Evolutionary conservation across 1,140 invertebrate species (phyloP).

Genomic region (Drosophila guanche): DNA sequence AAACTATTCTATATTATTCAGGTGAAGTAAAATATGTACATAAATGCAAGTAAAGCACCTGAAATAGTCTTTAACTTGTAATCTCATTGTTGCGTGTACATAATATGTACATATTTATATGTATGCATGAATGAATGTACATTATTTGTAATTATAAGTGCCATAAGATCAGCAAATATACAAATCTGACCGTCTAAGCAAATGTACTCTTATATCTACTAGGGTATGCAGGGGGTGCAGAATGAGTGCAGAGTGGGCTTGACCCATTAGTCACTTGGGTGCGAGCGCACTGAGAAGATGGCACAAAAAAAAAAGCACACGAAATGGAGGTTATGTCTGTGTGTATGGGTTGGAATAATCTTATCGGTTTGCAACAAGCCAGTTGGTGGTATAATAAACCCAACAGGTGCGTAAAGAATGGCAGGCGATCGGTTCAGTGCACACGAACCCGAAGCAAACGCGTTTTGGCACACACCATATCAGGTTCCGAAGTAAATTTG

Average conservation of each 20-base stretch:
- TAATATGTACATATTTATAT: not conserved
- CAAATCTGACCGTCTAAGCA: constrained; percentile 47
- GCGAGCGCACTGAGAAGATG: constrained; percentile 41
- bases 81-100: constrained; percentile 72
- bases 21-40: not conserved
- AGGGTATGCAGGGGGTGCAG: not conserved
- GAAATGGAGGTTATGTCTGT: constrained; percentile 57
- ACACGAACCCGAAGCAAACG: constrained; percentile 36
- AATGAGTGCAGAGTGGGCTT: constrained; percentile 13
- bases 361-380: constrained; percentile 67
- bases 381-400: constrained; percentile 59
- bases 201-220: constrained; percentile 16
- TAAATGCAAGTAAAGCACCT: constrained; percentile 2
- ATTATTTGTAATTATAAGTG: constrained; percentile 48
- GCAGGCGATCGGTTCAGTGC: constrained; percentile 50
- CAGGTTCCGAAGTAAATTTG: constrained; percentile 59
- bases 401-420: constrained; percentile 65
- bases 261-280: constrained; percentile 50
- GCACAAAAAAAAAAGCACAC: constrained; percentile 1
- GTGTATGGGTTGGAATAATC: constrained; percentile 59
- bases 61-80: constrained; percentile 41
- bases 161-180: constrained; percentile 70
- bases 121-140: no score
- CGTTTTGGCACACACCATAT: constrained; percentile 61
- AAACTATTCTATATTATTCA: not conserved